phyloP scores from a whole-genome alignment of 2,888 invertebrate genomes.

The Chesias legatella region DNA sequence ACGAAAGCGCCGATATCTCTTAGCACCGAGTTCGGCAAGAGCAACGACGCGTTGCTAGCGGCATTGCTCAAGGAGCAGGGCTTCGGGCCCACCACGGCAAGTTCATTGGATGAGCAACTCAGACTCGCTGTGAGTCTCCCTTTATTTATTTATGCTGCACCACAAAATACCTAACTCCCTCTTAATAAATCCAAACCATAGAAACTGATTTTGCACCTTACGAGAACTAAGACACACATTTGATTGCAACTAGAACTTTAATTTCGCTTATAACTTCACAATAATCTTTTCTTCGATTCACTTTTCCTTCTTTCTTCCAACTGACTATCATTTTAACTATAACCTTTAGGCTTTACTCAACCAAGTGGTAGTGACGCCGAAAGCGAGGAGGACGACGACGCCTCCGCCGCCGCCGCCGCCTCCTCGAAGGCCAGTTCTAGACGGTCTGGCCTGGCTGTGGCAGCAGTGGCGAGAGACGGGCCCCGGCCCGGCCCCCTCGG shows the following conservation, averaged over 20 bases:
- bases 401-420: conserved; percentile 60
- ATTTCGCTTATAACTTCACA: conserved; percentile 15
- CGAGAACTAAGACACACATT: background rate
- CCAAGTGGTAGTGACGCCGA: conserved; percentile 80
- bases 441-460: conserved; percentile 81
- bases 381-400: conserved; percentile 65
- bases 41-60: conserved; percentile 85
- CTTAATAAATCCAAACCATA: too few species aligned
- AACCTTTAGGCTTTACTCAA: conserved; percentile 78
- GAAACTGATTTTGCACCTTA: too few species aligned
- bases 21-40: conserved; percentile 80
- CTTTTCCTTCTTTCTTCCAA: conserved; percentile 22
- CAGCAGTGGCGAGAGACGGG: conserved; percentile 80
- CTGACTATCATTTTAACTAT: conserved; percentile 50
- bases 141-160: conserved; percentile 5
- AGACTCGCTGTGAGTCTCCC: conserved; percentile 77
- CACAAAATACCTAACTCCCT: too few species aligned
- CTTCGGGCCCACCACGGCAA: conserved; percentile 86
- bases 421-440: conserved; percentile 74
- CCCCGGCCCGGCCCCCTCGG: conserved; percentile 52
- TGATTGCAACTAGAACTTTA: conserved; percentile 10
- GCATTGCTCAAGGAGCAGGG: conserved; percentile 86
- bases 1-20: conserved; percentile 66
- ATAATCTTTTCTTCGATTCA: conserved; percentile 12
- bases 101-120: conserved; percentile 80